Base-by-base conservation (phyloP, 2,797 vertebrate genomes). In the Scomberomorus guttatus region DNA sequence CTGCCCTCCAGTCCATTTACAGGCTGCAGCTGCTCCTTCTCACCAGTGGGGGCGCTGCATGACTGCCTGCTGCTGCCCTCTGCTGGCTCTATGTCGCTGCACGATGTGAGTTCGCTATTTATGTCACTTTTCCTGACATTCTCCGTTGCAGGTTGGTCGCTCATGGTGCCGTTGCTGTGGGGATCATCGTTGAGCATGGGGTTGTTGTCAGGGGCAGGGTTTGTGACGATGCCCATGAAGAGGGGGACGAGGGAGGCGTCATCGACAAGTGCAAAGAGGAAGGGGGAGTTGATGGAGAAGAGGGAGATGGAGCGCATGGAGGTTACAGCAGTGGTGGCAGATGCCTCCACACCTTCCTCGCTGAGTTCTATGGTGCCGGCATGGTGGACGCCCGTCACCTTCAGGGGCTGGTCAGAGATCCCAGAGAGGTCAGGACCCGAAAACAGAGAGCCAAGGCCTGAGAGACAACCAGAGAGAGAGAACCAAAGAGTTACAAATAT, bases 391-490 rank as follows among this genome's bases (percentile, higher is more conserved):
- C 95, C 93, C 10, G 97, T 95, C 61, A 98, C 97, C 48, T 85
- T 81, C 72, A 98, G 92, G 3, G 93, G 92, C 6, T 87, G 57
- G 0, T 95, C 93, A 0, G 97, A 91, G 59, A 99, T 97, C 76
- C 93, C 94, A 1, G 92, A 93, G 29, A 99, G 94, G 76, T 98
- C 75, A 0, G 98, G 97, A 72, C 37, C 88, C 0, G 58, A 92
- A 82, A 99, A 99, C 69, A 99, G 80, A 75, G 96, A 95, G n/a
- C 94, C 93, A 0, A 98, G 95, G 32, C 97, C 98, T 99, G 77
- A 72, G 68, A 66, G 7, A 46, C 12, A 56, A 24, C 7, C 50
- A 58, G 32, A 25, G 32, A 52, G 5, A 46, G 5, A 73, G 37
- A 76, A n/a, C n/a, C n/a, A n/a, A n/a, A n/a, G 20, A 44, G 48